A percentile compares a stretch with the other conserved stretches of the same genome.
Evolutionary conservation across 2,113 vertebrate species (phyloP).

Genomic region (Nymphicus hollandicus): DNA sequence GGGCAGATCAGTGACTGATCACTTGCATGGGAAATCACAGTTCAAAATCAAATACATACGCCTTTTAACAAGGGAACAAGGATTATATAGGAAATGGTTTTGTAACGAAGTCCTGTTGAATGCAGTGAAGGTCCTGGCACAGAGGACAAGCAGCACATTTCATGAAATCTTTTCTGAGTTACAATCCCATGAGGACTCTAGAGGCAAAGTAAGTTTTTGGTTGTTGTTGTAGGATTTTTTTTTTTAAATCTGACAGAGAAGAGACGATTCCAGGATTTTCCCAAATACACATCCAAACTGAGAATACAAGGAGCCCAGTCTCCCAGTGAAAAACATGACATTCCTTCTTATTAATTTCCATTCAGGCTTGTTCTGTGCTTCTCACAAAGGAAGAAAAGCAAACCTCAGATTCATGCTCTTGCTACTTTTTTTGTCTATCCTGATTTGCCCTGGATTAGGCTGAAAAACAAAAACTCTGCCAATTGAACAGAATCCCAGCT

Average conservation of each 20-base stretch:
- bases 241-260: neutral
- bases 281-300: neutral
- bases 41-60: conserved; percentile 30
- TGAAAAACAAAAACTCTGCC: conserved; percentile 1
- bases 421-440: neutral
- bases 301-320: neutral
- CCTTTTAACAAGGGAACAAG: neutral
- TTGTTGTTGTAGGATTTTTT: neutral
- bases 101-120: neutral
- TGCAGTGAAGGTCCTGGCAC: conserved; percentile 15
- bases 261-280: neutral
- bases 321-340: conserved; percentile 1
- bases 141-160: conserved; percentile 12
- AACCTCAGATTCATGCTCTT: neutral
- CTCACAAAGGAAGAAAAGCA: neutral
- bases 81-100: neutral
- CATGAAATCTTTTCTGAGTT: conserved; percentile 8
- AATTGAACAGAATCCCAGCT: neutral
- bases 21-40: conserved; percentile 18
- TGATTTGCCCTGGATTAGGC: neutral
- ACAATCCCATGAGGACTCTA: neutral
- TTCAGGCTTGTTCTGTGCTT: neutral
- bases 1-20: conserved; percentile 44
- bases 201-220: neutral
- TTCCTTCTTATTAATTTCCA: neutral